Evolutionary conservation across 2,797 vertebrate genomes (phyloP).

Genomic region (Hyperoplus immaculatus): DNA sequence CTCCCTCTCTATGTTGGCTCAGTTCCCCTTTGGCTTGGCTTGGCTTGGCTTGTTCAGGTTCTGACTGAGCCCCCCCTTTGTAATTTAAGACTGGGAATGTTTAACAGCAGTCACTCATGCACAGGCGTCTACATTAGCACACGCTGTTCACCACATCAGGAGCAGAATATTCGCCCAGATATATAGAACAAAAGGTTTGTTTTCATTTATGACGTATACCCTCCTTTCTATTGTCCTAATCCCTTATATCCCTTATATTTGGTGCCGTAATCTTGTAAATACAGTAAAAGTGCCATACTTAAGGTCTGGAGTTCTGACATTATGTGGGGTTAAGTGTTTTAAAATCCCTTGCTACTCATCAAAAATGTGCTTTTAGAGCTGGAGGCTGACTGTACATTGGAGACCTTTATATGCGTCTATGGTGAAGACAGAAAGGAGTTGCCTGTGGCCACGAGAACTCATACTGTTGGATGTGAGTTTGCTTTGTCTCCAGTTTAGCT

Average conservation of each 20-base stretch:
- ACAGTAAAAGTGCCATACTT: not conserved
- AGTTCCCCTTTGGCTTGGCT: conserved; percentile 29
- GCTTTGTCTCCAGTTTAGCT: conserved; percentile 61
- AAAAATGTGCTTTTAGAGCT: conserved; percentile 31
- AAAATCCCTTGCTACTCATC: conserved; percentile 3
- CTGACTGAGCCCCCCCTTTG: conserved; percentile 47
- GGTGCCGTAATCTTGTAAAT: conserved; percentile 15
- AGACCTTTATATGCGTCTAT: conserved; percentile 20
- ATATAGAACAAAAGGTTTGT: conserved; percentile 30
- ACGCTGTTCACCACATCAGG: conserved; percentile 71
- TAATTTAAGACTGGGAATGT: conserved; percentile 77
- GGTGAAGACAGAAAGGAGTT: conserved; percentile 61
- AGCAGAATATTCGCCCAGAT: conserved; percentile 32
- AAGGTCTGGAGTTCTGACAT: conserved; percentile 2
- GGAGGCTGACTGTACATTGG: conserved; percentile 31
- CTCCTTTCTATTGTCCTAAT: not conserved
- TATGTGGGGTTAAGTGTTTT: not conserved
- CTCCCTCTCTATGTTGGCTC: conserved; percentile 62
- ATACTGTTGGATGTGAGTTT: conserved; percentile 48
- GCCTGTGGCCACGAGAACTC: conserved; percentile 64
- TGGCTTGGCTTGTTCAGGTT: conserved; percentile 67
- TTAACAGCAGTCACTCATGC: conserved; percentile 76
- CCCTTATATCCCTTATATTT: not conserved
- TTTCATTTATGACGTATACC: conserved; percentile 22
- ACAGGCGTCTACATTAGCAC: conserved; percentile 70